These are phyloP conservation scores for Cerceris ruficornis DNA, from an alignment of 2,888 invertebrate species.

Conservation along the genomic window DNA sequence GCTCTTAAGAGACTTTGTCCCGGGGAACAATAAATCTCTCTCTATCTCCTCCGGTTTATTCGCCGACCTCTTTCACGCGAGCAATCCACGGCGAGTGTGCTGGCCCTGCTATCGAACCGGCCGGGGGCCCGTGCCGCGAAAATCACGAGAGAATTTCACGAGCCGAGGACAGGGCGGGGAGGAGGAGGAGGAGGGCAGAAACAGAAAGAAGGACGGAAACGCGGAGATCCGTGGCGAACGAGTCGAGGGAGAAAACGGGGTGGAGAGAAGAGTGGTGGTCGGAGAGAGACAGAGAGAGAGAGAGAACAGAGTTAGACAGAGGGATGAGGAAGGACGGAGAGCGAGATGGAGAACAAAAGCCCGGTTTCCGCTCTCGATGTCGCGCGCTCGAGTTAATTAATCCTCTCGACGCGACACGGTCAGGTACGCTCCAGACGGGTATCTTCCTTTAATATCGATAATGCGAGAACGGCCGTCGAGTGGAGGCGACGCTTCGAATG, in stretches of 20 bases:
- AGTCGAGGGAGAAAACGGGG: constrained; percentile 12
- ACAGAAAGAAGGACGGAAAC: constrained; percentile 38
- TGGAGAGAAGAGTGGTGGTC: constrained; percentile 40
- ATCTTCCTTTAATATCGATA: constrained; percentile 71
- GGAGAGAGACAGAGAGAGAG: constrained; percentile 20
- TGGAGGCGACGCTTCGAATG: constrained; percentile 49
- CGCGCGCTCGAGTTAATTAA: constrained; percentile 74
- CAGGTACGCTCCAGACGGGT: constrained; percentile 67
- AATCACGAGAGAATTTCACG: constrained; percentile 63
- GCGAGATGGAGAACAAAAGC: constrained; percentile 62
- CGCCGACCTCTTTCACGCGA: constrained; percentile 65
- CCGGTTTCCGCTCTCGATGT: constrained; percentile 67
- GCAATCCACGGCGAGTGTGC: constrained; percentile 43
- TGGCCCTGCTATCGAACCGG: constrained; percentile 55
- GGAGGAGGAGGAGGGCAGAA: constrained; percentile 20
- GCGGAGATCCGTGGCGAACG: constrained; percentile 32
- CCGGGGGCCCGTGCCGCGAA: constrained; percentile 43
- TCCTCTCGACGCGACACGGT: constrained; percentile 71
- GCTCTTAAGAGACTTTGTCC: constrained; percentile 59
- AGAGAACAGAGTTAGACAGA: constrained; percentile 5
- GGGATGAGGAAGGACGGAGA: constrained; percentile 27
- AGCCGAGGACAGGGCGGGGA: constrained; percentile 17
- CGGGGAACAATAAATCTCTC: constrained; percentile 57
- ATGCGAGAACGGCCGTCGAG: constrained; percentile 62
- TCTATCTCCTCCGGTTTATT: constrained; percentile 63